phyloP scores from a whole-genome alignment of 2,888 invertebrate genomes.

The Agrochola macilenta region DNA sequence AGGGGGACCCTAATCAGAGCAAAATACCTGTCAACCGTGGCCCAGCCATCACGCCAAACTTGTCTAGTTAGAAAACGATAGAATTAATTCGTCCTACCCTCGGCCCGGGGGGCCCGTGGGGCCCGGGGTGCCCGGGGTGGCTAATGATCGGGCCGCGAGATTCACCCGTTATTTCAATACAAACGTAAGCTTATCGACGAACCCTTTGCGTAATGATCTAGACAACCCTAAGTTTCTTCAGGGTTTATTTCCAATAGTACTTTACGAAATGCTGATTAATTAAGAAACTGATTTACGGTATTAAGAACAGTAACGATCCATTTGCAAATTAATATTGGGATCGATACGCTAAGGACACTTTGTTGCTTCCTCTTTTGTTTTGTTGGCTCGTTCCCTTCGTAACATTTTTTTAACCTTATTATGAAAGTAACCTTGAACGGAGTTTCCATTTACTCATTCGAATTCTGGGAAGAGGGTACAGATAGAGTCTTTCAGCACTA shows the following conservation, averaged over 20 bases:
- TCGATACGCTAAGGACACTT: conserved; percentile 26
- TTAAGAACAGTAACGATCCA: conserved; percentile 19
- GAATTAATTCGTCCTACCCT: conserved; percentile 56
- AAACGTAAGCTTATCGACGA: conserved; percentile 54
- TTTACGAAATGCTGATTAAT: conserved; percentile 39
- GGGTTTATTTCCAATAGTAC: conserved; percentile 32
- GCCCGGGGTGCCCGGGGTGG: not conserved
- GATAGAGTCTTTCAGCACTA: not conserved
- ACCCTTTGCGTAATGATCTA: conserved; percentile 55
- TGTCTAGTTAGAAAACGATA: conserved; percentile 63
- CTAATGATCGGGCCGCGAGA: conserved; percentile 55
- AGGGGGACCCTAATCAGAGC: conserved; percentile 63
- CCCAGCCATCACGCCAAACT: conserved; percentile 52
- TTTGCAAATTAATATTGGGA: conserved; percentile 41
- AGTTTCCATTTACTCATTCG: conserved; percentile 34
- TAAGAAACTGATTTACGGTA: conserved; percentile 32
- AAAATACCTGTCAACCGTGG: conserved; percentile 66
- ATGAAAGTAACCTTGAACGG: conserved; percentile 10
- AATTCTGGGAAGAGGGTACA: not conserved
- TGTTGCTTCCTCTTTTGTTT: conserved; percentile 3
- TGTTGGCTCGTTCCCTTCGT: conserved; percentile 11
- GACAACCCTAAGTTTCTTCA: conserved; percentile 43
- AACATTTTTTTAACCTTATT: conserved; percentile 12
- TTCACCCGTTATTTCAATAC: conserved; percentile 56
- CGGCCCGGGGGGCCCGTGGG: not conserved